Base-by-base conservation (phyloP, 2,888 invertebrate genomes). In the Perdita meconis region DNA sequence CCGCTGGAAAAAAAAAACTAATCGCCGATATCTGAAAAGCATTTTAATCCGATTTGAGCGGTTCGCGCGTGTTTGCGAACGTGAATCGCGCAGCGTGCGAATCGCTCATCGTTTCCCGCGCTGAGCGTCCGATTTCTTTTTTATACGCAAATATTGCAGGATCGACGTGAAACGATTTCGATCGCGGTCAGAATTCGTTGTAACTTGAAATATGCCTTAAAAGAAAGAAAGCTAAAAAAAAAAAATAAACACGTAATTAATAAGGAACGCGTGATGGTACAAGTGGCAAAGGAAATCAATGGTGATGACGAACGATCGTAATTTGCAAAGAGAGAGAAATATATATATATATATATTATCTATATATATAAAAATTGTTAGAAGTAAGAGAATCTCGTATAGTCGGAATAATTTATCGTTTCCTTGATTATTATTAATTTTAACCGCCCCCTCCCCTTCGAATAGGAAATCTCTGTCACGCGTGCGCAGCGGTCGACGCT, bases 161-260 rank as follows among this genome's bases (percentile, higher is more conserved):
- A 64, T 42, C 56, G n/a, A 55, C 26, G 24, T 2, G 24, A 67
- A 50, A 38, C 26, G 16, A 67, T 50, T 40, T 64, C 42, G 44
- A 73, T 24, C 56, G n/a, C n/a, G 26, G 30, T 1, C 36, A 44
- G 55, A 34, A 60, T 67, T 63, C 63, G 60, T 77, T 44, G 42
- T 64, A 30, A 73, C 78, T 68, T 51, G 72, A 73, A 50, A 69
- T 60, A 80, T 80, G 79, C 79, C 79, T 80, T 80, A 80, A 73
- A 78, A 67, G 70, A 72, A 72, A 77, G 78, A 78, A 55, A 66
- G 53, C 63, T 36, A 57, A 59, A 47, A 47, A 2, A 55, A 69
- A 71, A 34, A 42, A n/a, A n/a, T n/a, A n/a, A n/a, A n/a, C n/a
- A 55, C 10, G 40, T 65, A 60, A 72, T 68, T 68, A 34, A 57